These are phyloP conservation scores for Seriola rivoliana DNA, from an alignment of 2,113 vertebrate genomes.

Conservation along the genomic window DNA sequence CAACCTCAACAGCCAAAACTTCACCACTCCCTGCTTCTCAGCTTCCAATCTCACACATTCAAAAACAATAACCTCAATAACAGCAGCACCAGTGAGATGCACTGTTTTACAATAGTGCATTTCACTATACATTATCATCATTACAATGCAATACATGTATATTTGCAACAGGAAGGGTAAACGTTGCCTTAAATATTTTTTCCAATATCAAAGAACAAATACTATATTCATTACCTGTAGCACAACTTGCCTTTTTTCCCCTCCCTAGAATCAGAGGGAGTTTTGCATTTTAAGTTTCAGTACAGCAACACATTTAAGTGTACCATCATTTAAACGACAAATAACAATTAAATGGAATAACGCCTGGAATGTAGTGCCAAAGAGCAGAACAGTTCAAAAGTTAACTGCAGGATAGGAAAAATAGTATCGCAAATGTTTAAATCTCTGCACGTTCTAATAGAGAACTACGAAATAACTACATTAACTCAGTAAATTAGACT, in stretches of 20 bases:
- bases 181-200: background rate
- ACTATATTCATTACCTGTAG: no score
- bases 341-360: background rate
- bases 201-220: background rate
- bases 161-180: background rate
- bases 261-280: background rate
- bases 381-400: background rate
- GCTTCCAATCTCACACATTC: conserved; percentile 83
- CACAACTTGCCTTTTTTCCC: background rate
- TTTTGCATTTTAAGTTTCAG: background rate
- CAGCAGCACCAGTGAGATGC: conserved; percentile 42
- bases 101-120: background rate
- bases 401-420: no score
- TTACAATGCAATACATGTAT: background rate
- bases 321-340: no score
- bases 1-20: conserved; percentile 86
- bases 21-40: conserved; percentile 70
- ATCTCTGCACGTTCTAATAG: background rate
- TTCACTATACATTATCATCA: background rate
- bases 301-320: no score
- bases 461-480: background rate
- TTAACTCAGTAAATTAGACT: no score
- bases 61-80: conserved; percentile 84
- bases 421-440: background rate
- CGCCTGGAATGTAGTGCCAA: background rate